phyloP scores from a whole-genome alignment of 2,797 vertebrate genomes.

The Chaetodon trifasciatus region DNA sequence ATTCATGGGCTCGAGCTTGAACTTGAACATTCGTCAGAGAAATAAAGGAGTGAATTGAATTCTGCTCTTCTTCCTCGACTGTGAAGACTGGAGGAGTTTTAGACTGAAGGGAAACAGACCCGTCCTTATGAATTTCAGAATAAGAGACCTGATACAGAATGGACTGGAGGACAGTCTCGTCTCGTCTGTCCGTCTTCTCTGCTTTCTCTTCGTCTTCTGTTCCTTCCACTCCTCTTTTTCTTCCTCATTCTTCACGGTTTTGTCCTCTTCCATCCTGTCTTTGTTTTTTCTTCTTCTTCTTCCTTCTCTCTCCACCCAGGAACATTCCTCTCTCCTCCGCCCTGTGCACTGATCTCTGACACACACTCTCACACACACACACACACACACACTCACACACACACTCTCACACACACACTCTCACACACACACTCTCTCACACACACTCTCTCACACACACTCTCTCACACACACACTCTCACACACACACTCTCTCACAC shows the following conservation, averaged over 20 bases:
- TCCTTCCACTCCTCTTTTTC: too few species aligned
- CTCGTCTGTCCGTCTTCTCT: too few species aligned
- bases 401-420: not conserved
- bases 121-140: not conserved
- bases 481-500: not conserved
- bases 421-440: not conserved
- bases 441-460: constrained; percentile 2
- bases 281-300: not conserved
- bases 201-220: too few species aligned
- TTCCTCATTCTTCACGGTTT: not conserved
- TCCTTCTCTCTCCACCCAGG: not conserved
- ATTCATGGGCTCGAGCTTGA: constrained; percentile 16
- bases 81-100: not conserved
- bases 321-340: not conserved
- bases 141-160: not conserved
- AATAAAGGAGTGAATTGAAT: not conserved
- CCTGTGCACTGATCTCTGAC: not conserved
- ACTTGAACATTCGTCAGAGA: constrained; percentile 5
- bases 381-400: not conserved
- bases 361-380: not conserved
- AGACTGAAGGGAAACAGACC: not conserved
- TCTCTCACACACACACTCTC: not conserved
- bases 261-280: not conserved
- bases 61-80: not conserved
- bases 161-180: not conserved